Percentiles rank a stretch among this genome's conserved stretches.
Conservation (phyloP, 2,113 vertebrate species). For the Probosciger aterrimus region DNA sequence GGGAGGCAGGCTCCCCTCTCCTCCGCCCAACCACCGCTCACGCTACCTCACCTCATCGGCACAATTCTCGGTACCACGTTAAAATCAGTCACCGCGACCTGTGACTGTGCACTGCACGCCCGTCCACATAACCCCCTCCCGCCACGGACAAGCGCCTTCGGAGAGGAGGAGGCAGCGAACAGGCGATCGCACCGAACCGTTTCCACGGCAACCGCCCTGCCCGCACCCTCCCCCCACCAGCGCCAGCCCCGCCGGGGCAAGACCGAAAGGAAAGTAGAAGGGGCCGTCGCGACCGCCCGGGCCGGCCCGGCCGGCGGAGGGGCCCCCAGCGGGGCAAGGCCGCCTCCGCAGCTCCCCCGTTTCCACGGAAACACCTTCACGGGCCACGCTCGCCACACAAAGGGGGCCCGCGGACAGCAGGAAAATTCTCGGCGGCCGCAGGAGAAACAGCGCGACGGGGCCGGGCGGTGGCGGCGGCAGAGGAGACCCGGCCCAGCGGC, state of each 20-base stretch:
- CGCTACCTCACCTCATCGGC: neutral
- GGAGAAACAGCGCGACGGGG: neutral
- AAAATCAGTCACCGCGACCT: neutral
- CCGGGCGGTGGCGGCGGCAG: neutral
- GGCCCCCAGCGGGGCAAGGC: neutral
- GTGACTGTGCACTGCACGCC: neutral
- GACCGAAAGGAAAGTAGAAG: slow-evolving; percentile 24
- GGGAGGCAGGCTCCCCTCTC: neutral
- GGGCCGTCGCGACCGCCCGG: neutral
- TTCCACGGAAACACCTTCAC: slow-evolving; percentile 68
- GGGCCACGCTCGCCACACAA: slow-evolving; percentile 43
- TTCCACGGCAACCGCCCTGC: slow-evolving; percentile 53
- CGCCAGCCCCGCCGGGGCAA: neutral
- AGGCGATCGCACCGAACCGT: slow-evolving; percentile 22
- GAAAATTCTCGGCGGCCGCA: neutral
- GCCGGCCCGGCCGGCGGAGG: neutral
- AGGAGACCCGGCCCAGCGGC: neutral
- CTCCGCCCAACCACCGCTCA: neutral
- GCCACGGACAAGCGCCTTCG: neutral
- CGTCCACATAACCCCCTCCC: neutral
- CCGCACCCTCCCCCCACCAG: neutral
- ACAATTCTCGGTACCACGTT: neutral
- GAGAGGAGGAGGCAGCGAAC: neutral
- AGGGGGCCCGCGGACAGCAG: neutral
- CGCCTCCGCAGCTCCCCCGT: slow-evolving; percentile 44